These are phyloP conservation scores for Aromia moschata DNA, from an alignment of 2,888 invertebrate genomes.

Conservation along the genomic window DNA sequence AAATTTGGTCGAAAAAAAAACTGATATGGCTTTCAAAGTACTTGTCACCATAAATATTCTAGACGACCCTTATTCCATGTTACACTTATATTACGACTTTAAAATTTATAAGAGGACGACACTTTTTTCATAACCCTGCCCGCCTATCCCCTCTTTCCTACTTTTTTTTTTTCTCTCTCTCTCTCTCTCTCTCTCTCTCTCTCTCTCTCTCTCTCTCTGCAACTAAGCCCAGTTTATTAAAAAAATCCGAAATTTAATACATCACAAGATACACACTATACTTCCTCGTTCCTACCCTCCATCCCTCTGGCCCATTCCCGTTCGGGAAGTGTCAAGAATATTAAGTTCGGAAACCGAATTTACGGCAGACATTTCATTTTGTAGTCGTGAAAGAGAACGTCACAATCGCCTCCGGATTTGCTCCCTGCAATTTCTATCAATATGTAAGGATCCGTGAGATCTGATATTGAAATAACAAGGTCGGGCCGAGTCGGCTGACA, in stretches of 20 bases:
- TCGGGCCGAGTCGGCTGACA: conserved; percentile 49
- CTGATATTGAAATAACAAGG: conserved; percentile 58
- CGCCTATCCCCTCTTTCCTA: too few species aligned
- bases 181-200: too few species aligned
- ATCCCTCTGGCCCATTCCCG: conserved; percentile 9
- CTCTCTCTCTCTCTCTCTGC: too few species aligned
- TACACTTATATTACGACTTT: too few species aligned
- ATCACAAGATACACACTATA: conserved; percentile 6
- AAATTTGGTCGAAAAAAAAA: too few species aligned
- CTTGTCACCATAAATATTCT: too few species aligned
- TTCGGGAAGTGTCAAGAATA: conserved; percentile 42
- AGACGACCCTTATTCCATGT: too few species aligned
- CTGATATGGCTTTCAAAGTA: too few species aligned
- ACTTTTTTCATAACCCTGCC: too few species aligned
- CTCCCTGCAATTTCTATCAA: conserved; percentile 55
- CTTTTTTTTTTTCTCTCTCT: too few species aligned
- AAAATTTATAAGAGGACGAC: too few species aligned
- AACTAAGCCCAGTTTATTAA: conserved; percentile 20
- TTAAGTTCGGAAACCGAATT: conserved; percentile 45
- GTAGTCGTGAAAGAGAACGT: conserved; percentile 39
- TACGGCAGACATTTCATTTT: conserved; percentile 47
- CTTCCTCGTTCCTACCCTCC: conserved; percentile 12
- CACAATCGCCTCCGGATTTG: conserved; percentile 49
- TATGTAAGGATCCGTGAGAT: conserved; percentile 54
- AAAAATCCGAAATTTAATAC: conserved; percentile 23